These are phyloP conservation scores for Ladona fulva DNA, from an alignment of 1,140 invertebrate species.

Conservation along the genomic window DNA sequence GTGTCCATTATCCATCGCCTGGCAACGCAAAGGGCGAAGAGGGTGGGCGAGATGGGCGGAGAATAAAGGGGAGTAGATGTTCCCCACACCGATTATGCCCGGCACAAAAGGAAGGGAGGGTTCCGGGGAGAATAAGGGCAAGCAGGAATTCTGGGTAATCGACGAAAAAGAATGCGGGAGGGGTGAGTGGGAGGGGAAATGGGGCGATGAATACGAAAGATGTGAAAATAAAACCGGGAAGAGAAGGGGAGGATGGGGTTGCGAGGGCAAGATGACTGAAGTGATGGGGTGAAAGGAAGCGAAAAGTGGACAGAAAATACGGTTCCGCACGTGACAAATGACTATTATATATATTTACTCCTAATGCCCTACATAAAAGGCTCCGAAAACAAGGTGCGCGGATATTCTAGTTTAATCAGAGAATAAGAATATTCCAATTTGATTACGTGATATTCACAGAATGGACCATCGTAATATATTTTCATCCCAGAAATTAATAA, in stretches of 20 bases:
- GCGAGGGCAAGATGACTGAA: slow-evolving; percentile 15
- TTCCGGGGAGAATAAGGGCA: neutral
- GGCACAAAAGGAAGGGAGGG: neutral
- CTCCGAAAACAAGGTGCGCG: too few species aligned
- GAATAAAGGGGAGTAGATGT: slow-evolving; percentile 6
- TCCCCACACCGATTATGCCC: neutral
- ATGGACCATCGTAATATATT: too few species aligned
- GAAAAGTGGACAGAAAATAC: too few species aligned
- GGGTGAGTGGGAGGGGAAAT: slow-evolving; percentile 17
- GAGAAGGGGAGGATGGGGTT: slow-evolving; percentile 11
- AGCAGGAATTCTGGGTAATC: slow-evolving; percentile 2
- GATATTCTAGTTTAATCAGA: too few species aligned
- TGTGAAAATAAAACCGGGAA: slow-evolving; percentile 18
- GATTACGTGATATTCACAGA: too few species aligned
- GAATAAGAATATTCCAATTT: too few species aligned
- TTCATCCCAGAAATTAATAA: too few species aligned
- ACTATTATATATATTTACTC: too few species aligned
- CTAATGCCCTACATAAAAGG: too few species aligned
- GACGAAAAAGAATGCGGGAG: slow-evolving; percentile 11
- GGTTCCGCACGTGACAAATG: too few species aligned
- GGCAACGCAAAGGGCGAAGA: neutral
- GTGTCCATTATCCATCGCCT: too few species aligned
- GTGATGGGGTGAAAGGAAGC: slow-evolving; percentile 17
- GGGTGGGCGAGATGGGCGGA: neutral
- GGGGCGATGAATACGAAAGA: slow-evolving; percentile 18